A percentile compares a stretch with the other conserved stretches of the same genome.
Evolutionary conservation across 2,797 vertebrate species (phyloP).

Genomic region (Argyrosomus regius): DNA sequence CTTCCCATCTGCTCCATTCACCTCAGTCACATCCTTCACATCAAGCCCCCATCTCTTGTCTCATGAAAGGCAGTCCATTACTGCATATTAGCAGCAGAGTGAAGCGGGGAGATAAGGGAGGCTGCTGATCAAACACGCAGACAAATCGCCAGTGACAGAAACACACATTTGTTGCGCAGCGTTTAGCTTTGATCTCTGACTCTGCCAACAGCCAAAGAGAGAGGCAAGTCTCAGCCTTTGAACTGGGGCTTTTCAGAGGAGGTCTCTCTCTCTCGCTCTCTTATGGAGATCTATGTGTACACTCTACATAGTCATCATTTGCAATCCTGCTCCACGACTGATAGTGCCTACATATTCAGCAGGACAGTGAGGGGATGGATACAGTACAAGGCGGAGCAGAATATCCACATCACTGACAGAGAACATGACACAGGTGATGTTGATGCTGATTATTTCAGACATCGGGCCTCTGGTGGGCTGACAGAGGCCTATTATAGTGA

Average conservation of each 20-base stretch:
- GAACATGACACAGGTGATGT: slow-evolving; percentile 65
- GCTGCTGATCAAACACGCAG: slow-evolving; percentile 84
- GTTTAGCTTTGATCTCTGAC: slow-evolving; percentile 85
- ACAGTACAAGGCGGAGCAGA: slow-evolving; percentile 38
- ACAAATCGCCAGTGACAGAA: slow-evolving; percentile 85
- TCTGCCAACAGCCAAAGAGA: slow-evolving; percentile 73
- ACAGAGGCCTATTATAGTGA: slow-evolving; percentile 38
- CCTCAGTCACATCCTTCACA: slow-evolving; percentile 77
- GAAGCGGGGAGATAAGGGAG: slow-evolving; percentile 78
- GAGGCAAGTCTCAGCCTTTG: slow-evolving; percentile 80
- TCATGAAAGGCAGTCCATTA: slow-evolving; percentile 83
- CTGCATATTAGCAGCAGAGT: slow-evolving; percentile 80
- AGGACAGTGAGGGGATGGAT: slow-evolving; percentile 47
- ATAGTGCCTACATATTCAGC: slow-evolving; percentile 48
- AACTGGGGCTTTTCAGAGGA: slow-evolving; percentile 71
- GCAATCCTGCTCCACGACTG: slow-evolving; percentile 33
- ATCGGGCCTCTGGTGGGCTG: slow-evolving; percentile 45
- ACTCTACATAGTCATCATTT: slow-evolving; percentile 53
- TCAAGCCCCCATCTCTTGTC: slow-evolving; percentile 70
- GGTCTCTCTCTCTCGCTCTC: slow-evolving; percentile 49
- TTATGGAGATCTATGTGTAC: slow-evolving; percentile 39
- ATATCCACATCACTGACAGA: slow-evolving; percentile 58
- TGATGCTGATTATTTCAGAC: slow-evolving; percentile 58
- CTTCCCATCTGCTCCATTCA: slow-evolving; percentile 65
- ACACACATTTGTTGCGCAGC: slow-evolving; percentile 83